Evolutionary conservation across 1,140 invertebrate genomes (phyloP).

Genomic region (Wiebesia pumilae): DNA sequence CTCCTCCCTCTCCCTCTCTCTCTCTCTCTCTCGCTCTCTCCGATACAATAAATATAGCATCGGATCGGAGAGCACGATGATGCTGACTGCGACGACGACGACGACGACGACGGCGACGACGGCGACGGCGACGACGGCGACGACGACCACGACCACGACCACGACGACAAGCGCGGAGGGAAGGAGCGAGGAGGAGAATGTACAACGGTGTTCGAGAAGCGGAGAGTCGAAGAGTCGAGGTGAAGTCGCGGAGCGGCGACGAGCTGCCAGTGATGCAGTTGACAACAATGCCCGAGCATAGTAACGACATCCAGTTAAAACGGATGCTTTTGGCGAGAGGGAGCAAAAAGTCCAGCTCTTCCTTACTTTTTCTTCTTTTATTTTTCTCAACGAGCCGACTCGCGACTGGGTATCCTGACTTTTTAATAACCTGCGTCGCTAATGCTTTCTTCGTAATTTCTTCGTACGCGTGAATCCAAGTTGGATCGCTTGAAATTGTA

Average conservation of each 20-base stretch:
- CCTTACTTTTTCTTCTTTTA: constrained; percentile 11
- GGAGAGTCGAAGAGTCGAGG: background rate
- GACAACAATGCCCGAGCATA: constrained; percentile 68
- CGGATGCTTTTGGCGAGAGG: constrained; percentile 50
- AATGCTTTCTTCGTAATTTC: background rate
- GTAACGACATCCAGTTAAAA: constrained; percentile 72
- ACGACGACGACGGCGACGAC: constrained; percentile 20
- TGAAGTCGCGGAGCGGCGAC: background rate
- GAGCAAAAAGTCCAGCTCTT: background rate
- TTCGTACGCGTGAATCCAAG: too few species aligned
- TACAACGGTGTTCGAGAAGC: background rate
- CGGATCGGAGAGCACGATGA: constrained; percentile 54
- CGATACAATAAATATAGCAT: constrained; percentile 73
- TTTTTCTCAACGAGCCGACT: background rate
- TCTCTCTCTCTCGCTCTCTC: constrained; percentile 30
- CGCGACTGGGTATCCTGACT: background rate
- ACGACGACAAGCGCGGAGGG: background rate
- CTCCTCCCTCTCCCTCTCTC: constrained; percentile 54
- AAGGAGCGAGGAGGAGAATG: background rate
- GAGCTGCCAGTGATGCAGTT: constrained; percentile 58
- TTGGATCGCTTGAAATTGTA: too few species aligned
- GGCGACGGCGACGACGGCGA: background rate
- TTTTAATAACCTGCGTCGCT: too few species aligned
- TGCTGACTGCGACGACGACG: constrained; percentile 20
- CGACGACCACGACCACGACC: background rate